These are phyloP conservation scores for Champsocephalus gunnari DNA, from an alignment of 2,797 vertebrate genomes.

Conservation along the genomic window DNA sequence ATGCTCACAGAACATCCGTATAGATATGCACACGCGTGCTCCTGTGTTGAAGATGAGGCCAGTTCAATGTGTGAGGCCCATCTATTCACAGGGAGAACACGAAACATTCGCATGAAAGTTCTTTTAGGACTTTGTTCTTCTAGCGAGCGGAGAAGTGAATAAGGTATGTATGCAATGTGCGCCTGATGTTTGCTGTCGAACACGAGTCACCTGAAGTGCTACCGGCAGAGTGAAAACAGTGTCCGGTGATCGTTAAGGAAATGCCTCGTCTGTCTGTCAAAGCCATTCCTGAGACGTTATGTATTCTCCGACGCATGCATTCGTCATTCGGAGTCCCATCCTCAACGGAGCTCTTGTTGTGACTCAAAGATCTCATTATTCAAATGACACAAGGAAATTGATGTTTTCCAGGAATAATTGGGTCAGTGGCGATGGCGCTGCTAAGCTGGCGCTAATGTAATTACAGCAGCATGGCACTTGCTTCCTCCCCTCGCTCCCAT, in stretches of 20 bases:
- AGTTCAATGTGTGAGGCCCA: conserved; percentile 21
- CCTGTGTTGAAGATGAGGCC: conserved; percentile 22
- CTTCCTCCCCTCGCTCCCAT: conserved; percentile 41
- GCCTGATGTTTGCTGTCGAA: conserved; percentile 37
- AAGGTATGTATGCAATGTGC: conserved; percentile 25
- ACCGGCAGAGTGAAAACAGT: conserved; percentile 38
- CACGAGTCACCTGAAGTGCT: conserved; percentile 39
- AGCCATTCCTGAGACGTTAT: conserved; percentile 62
- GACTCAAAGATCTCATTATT: conserved; percentile 74
- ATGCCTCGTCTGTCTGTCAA: conserved; percentile 21
- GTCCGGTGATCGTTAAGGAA: conserved; percentile 34
- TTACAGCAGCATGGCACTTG: conserved; percentile 65
- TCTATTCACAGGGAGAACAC: conserved; percentile 34
- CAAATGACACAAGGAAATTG: conserved; percentile 62
- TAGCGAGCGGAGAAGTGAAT: conserved; percentile 9
- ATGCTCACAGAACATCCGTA: conserved; percentile 31
- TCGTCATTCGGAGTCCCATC: conserved; percentile 3
- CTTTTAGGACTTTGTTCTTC: conserved; percentile 16
- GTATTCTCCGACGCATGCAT: conserved; percentile 29
- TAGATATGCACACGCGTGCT: conserved; percentile 60
- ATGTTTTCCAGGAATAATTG: conserved; percentile 70
- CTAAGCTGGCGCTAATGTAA: conserved; percentile 72
- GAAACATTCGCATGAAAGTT: conserved; percentile 6
- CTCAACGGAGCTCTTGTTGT: conserved; percentile 60
- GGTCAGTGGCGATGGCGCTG: conserved; percentile 58